Evolutionary conservation across 2,113 vertebrate species (phyloP), one percentile per base, ranked within the genome.

Genomic region (Chaetops frenatus): DNA sequence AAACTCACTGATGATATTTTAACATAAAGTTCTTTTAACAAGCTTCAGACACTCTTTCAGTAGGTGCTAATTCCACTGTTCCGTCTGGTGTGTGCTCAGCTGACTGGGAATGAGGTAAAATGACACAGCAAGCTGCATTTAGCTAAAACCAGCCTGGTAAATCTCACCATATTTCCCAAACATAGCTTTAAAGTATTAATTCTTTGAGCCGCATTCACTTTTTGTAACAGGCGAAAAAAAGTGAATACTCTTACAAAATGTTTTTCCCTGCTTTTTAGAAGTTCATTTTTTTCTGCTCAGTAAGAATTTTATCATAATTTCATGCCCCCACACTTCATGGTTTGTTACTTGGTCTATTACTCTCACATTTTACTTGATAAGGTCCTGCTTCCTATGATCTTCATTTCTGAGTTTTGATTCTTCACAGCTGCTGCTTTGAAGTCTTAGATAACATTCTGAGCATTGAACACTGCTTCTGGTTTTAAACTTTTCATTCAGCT

Each of bases 341-440:
- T 96, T 97, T 97, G 91, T 98, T 98, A 96, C 72, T 97, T 50
- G 45, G 56, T 95, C 89, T 93, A 93, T 96, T 96, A 97, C 94
- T 95, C 90, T 94, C 85, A 74, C 51, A 91, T 94, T 97, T 92
- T 94, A 92, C 90, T 95, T 88, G 95, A 95, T 97, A 97, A 96
- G 73, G 94, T 86, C 91, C 93, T 90, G 73, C 79, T 95, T 96
- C 77, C 86, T 97, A 85, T 96, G 95, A 97, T 97, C 96, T 22
- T 93, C 5, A 86, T 92, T 97, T 96, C 53, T 72, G 87, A 95
- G 77, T 85, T 92, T 92, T 95, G 87, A 96, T 91, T 96, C 88
- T 94, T 97, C 85, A 86, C 94, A 97, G 95, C 82, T 96, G 97
- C 88, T 95, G 88, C 96, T 98, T 95, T 97, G 96, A 97, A 97